phyloP scores from a whole-genome alignment of 2,888 invertebrate genomes.

The Frankliniella fusca region DNA sequence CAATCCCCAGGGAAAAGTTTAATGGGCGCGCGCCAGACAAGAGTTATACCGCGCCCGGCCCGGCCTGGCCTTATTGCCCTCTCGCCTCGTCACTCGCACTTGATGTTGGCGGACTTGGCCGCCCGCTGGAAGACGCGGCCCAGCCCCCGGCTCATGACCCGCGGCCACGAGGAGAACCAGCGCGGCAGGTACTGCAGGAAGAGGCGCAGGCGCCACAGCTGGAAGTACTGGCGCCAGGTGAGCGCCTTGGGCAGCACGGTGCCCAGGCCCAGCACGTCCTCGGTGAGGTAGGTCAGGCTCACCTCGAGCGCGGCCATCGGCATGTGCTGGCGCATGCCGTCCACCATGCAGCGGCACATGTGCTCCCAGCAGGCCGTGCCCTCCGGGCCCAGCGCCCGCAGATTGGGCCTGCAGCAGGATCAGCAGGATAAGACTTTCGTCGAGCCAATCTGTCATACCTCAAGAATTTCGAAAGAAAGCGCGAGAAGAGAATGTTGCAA shows the following conservation, averaged over 20 bases:
- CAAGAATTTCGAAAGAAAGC: too few relatives aligned
- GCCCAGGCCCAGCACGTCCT: conserved; percentile 15
- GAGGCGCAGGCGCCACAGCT: not conserved
- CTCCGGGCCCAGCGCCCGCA: not conserved
- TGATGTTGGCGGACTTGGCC: too few relatives aligned
- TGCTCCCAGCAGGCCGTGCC: conserved; percentile 4
- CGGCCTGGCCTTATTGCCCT: too few relatives aligned
- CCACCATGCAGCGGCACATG: conserved; percentile 9
- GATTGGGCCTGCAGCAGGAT: not conserved
- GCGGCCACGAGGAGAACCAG: not conserved
- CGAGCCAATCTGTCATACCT: too few relatives aligned
- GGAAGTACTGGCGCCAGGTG: not conserved
- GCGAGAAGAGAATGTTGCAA: too few relatives aligned
- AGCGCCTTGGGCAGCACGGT: conserved; percentile 3
- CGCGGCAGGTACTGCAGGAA: conserved; percentile 10
- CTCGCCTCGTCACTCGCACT: too few relatives aligned
- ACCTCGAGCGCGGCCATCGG: not conserved
- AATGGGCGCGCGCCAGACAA: too few relatives aligned
- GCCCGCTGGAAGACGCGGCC: not conserved
- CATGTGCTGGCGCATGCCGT: not conserved
- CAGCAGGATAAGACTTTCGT: not conserved
- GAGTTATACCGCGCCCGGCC: too few relatives aligned
- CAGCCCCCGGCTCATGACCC: not conserved
- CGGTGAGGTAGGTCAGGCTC: not conserved
- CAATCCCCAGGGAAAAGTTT: too few relatives aligned